phyloP scores from a whole-genome alignment of 2,888 invertebrate genomes.

The Oscheius myriophilus region DNA sequence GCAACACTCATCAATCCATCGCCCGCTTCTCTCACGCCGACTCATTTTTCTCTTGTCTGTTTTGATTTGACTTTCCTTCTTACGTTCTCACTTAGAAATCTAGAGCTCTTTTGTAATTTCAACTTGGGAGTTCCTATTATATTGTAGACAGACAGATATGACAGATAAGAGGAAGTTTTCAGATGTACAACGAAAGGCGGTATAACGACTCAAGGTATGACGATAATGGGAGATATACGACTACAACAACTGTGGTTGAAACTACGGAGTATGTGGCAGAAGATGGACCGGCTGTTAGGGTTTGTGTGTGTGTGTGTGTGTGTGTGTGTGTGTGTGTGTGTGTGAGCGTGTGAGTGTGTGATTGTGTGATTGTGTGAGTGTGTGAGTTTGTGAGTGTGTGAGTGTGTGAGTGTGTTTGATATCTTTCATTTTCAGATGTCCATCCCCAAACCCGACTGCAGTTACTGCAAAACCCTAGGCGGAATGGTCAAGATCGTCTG shows the following conservation, averaged over 20 bases:
- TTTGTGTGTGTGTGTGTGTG: slow-evolving; percentile 1
- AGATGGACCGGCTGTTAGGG: slow-evolving; percentile 51
- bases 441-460: slow-evolving; percentile 77
- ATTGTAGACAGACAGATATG: too few relatives aligned
- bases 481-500: slow-evolving; percentile 82
- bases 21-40: not conserved
- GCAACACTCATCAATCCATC: too few relatives aligned
- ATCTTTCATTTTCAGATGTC: slow-evolving; percentile 36
- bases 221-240: slow-evolving; percentile 32
- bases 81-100: not conserved
- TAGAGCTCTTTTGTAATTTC: not conserved
- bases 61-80: not conserved
- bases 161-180: not conserved
- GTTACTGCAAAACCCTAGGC: slow-evolving; percentile 80
- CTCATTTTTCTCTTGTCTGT: not conserved
- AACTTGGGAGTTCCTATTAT: too few relatives aligned
- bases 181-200: slow-evolving; percentile 11
- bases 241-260: slow-evolving; percentile 58
- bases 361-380: too few relatives aligned
- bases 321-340: not conserved
- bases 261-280: slow-evolving; percentile 53
- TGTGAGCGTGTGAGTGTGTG: not conserved
- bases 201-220: not conserved
- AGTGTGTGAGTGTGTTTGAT: not conserved
- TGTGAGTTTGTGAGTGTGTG: not conserved